Evolutionary conservation across 2,797 vertebrate species (phyloP).

Genomic region (Pempheris klunzingeri): DNA sequence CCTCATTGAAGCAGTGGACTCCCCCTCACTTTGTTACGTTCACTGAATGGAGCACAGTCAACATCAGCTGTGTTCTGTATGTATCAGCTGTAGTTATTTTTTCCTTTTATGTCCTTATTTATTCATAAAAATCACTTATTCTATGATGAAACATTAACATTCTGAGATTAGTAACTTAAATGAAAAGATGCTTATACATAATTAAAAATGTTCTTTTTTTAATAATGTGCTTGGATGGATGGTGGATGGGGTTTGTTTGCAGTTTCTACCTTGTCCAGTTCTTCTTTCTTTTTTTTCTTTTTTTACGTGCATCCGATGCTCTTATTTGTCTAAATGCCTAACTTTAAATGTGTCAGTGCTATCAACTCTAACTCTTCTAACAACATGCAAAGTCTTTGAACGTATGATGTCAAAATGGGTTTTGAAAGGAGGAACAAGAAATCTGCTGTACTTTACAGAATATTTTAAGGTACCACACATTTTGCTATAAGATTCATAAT

Average conservation of each 20-base stretch:
- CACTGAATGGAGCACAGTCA: slow-evolving; percentile 46
- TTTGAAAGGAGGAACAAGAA: slow-evolving; percentile 50
- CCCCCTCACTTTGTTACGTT: slow-evolving; percentile 48
- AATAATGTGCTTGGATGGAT: slow-evolving; percentile 30
- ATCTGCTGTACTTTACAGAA: slow-evolving; percentile 75
- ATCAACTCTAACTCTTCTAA: slow-evolving; percentile 49
- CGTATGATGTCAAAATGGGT: slow-evolving; percentile 45
- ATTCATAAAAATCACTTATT: slow-evolving; percentile 75
- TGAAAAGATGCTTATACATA: slow-evolving; percentile 56
- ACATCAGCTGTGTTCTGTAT: slow-evolving; percentile 47
- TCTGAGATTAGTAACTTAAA: slow-evolving; percentile 74
- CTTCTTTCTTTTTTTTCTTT: too few relatives aligned
- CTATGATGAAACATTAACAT: slow-evolving; percentile 66
- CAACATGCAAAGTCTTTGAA: slow-evolving; percentile 32
- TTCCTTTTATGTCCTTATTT: slow-evolving; percentile 76
- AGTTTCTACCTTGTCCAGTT: slow-evolving; percentile 36
- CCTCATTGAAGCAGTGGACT: slow-evolving; percentile 64
- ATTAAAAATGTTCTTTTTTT: slow-evolving; percentile 43
- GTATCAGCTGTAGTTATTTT: slow-evolving; percentile 36
- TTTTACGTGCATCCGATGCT: slow-evolving; percentile 49
- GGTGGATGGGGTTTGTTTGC: slow-evolving; percentile 39
- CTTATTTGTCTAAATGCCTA: slow-evolving; percentile 67
- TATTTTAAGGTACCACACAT: slow-evolving; percentile 53
- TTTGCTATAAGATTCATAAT: slow-evolving; percentile 46
- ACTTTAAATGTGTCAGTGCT: slow-evolving; percentile 62